These are phyloP conservation scores for Muntiacus reevesi DNA, from an alignment of 2,113 vertebrate genomes.

Conservation along the genomic window DNA sequence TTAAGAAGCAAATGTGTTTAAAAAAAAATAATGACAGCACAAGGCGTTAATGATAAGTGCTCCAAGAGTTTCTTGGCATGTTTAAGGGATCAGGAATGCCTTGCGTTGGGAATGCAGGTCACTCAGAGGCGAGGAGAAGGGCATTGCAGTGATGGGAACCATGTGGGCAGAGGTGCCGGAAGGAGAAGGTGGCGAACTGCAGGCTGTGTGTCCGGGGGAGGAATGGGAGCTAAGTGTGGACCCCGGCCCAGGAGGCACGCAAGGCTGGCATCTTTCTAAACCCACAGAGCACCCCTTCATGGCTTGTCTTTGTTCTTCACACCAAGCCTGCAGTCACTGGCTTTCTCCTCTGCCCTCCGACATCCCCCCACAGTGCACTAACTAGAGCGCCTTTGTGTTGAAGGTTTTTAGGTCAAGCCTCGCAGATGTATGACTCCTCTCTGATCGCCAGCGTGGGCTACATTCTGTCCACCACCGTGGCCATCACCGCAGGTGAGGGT, in stretches of 20 bases:
- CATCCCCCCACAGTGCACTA: not conserved
- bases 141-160: not conserved
- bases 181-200: not conserved
- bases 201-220: not conserved
- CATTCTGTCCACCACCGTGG: conserved; percentile 88
- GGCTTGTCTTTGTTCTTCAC: accelerated
- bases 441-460: conserved; percentile 92
- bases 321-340: accelerated
- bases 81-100: not conserved
- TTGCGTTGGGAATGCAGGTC: not conserved
- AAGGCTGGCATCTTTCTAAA: not conserved
- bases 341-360: not conserved
- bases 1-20: not conserved
- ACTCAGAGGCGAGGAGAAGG: not conserved
- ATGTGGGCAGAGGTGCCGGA: no score
- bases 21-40: not conserved
- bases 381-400: conserved; percentile 27
- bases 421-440: conserved; percentile 90
- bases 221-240: not conserved
- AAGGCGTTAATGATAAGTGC: not conserved
- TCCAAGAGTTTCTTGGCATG: not conserved
- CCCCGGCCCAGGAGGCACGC: not conserved
- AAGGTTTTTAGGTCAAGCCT: conserved; percentile 94
- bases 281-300: not conserved
- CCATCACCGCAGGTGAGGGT: conserved; percentile 90